Conservation (phyloP, 2,113 vertebrate genomes). For the Bubo scandiacus region DNA sequence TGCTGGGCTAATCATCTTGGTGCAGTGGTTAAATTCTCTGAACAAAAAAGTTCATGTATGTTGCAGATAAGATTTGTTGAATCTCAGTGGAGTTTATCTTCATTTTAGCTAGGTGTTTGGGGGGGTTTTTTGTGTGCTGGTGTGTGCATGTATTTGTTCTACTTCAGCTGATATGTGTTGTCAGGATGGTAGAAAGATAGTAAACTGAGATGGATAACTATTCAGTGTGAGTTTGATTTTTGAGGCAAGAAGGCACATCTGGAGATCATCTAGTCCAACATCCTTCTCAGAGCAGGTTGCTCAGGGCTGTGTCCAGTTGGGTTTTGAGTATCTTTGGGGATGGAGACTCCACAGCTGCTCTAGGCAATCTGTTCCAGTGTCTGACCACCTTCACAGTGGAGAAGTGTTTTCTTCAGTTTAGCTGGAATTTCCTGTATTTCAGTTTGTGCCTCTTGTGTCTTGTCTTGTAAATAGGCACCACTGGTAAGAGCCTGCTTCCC, state of each 20-base stretch:
- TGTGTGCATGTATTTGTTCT: neutral
- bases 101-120: neutral
- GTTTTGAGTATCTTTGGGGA: neutral
- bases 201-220: neutral
- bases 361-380: no score
- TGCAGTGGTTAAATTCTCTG: neutral
- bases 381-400: neutral
- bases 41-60: neutral
- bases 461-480: neutral
- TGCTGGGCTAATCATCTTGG: neutral
- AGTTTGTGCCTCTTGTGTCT: fast-evolving
- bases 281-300: neutral
- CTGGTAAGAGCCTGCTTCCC: neutral
- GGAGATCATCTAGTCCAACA: no score
- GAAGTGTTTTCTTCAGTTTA: neutral
- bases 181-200: neutral
- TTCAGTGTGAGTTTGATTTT: neutral
- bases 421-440: neutral
- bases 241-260: neutral
- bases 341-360: no score
- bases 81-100: neutral
- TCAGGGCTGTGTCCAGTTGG: neutral
- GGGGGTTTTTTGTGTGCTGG: fast-evolving
- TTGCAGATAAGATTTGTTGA: neutral
- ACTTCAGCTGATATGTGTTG: neutral